These are phyloP conservation scores for Etia nguti DNA, from an alignment of 2,113 vertebrate species.

Conservation along the genomic window DNA sequence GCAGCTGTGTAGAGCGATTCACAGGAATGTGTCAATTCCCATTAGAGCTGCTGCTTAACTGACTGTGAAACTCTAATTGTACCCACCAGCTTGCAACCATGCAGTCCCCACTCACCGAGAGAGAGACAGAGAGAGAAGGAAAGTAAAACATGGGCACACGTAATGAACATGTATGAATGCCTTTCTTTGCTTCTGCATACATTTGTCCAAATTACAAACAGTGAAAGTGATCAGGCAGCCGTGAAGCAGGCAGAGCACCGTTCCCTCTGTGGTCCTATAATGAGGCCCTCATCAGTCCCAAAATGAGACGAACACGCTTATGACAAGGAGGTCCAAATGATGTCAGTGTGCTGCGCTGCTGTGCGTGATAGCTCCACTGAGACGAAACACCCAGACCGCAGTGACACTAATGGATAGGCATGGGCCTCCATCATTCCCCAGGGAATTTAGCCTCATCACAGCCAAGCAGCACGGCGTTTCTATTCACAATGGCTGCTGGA, in stretches of 20 bases:
- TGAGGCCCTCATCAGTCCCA: conserved; percentile 51
- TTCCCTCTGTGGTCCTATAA: conserved; percentile 37
- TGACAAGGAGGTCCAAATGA: conserved; percentile 35
- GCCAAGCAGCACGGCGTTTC: conserved; percentile 22
- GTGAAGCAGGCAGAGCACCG: neutral
- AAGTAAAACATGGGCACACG: neutral
- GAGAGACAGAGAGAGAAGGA: neutral
- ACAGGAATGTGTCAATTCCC: conserved; percentile 53
- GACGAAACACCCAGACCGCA: conserved; percentile 27
- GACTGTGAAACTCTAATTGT: conserved; percentile 69
- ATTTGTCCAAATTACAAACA: conserved; percentile 28
- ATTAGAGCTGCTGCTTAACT: conserved; percentile 61
- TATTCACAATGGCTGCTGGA: conserved; percentile 17
- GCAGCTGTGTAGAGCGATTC: conserved; percentile 45
- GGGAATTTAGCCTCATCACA: conserved; percentile 36
- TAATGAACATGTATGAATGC: conserved; percentile 19
- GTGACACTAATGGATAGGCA: conserved; percentile 61
- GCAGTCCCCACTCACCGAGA: neutral
- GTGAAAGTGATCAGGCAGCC: conserved; percentile 4
- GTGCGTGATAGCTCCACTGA: conserved; percentile 20
- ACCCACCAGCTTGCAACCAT: conserved; percentile 45
- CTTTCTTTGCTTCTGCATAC: conserved; percentile 18
- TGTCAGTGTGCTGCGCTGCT: conserved; percentile 28
- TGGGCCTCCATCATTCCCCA: conserved; percentile 34
- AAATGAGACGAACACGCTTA: conserved; percentile 41